Evolutionary conservation across 2,888 invertebrate genomes (phyloP).

Genomic region (Melipona beecheii): DNA sequence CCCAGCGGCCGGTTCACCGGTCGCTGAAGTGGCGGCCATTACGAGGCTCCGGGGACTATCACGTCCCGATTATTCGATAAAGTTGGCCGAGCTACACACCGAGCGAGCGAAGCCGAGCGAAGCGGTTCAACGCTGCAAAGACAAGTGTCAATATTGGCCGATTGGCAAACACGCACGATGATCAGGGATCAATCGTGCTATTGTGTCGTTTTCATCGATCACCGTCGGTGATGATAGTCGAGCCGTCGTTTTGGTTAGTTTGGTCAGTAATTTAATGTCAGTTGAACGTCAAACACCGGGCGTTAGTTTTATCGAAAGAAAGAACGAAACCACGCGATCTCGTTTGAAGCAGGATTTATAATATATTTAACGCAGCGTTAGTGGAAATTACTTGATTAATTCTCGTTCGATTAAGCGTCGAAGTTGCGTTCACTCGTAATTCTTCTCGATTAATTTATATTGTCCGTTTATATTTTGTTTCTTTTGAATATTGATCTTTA

Average conservation of each 20-base stretch:
- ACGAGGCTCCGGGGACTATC: not conserved
- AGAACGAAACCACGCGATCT: not conserved
- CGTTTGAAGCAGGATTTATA: not conserved
- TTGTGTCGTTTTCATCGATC: slow-evolving; percentile 5
- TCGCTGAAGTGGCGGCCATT: slow-evolving; percentile 3
- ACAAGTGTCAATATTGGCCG: slow-evolving; percentile 16
- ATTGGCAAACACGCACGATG: slow-evolving; percentile 12
- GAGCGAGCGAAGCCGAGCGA: not conserved
- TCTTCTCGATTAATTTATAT: too few species aligned
- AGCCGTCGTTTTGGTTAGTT: not conserved
- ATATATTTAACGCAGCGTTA: too few species aligned
- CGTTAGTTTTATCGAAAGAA: not conserved
- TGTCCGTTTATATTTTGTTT: too few species aligned
- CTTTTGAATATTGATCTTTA: too few species aligned
- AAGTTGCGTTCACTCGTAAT: too few species aligned
- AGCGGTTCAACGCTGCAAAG: slow-evolving; percentile 6
- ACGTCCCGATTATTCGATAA: slow-evolving; percentile 28
- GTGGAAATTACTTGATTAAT: too few species aligned
- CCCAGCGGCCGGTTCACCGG: not conserved
- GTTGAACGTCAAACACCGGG: not conserved
- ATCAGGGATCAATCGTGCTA: slow-evolving; percentile 22
- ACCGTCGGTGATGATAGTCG: not conserved
- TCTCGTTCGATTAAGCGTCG: too few species aligned
- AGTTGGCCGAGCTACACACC: not conserved
- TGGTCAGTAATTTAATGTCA: too few species aligned